phyloP scores from a whole-genome alignment of 2,113 vertebrate genomes.

The Hucho hucho region DNA sequence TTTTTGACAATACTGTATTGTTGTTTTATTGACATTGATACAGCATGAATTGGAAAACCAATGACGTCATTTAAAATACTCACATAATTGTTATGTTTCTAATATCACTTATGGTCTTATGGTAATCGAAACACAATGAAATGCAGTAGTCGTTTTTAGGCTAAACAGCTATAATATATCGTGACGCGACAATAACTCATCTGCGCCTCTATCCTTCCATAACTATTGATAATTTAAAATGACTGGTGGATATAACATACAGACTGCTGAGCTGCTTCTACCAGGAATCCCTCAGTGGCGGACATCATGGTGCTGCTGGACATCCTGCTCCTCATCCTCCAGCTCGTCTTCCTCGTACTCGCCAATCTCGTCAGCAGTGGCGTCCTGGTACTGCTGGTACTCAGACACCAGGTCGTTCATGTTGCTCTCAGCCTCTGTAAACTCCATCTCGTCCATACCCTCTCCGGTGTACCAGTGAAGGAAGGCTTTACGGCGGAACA shows the following conservation, averaged over 20 bases:
- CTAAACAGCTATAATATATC: slow-evolving; percentile 42
- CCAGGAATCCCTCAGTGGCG: slow-evolving; percentile 58
- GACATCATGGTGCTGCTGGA: slow-evolving; percentile 51
- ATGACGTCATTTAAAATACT: slow-evolving; percentile 22
- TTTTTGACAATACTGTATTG: slow-evolving; percentile 25
- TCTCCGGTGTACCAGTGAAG: slow-evolving; percentile 93
- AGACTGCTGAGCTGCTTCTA: slow-evolving; percentile 7
- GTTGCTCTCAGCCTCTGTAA: slow-evolving; percentile 93
- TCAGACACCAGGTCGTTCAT: slow-evolving; percentile 92
- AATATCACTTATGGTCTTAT: slow-evolving; percentile 34
- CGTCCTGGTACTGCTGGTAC: slow-evolving; percentile 94
- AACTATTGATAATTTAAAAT: slow-evolving; percentile 20
- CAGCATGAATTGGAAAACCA: slow-evolving; percentile 43
- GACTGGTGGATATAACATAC: slow-evolving; percentile 13
- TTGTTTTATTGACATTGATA: slow-evolving; percentile 27
- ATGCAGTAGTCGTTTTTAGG: slow-evolving; percentile 31
- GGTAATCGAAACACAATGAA: slow-evolving; percentile 42
- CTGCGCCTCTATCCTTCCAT: slow-evolving; percentile 23
- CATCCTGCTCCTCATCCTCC: slow-evolving; percentile 68
- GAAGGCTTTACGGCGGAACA: slow-evolving; percentile 94
- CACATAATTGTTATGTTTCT: slow-evolving; percentile 34
- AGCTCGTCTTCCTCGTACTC: slow-evolving; percentile 78
- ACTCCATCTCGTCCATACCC: slow-evolving; percentile 95
- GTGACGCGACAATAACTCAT: slow-evolving; percentile 26
- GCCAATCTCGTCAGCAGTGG: slow-evolving; percentile 80